Evolutionary conservation across 2,113 vertebrate species (phyloP).

Genomic region (Trematomus loennbergii): DNA sequence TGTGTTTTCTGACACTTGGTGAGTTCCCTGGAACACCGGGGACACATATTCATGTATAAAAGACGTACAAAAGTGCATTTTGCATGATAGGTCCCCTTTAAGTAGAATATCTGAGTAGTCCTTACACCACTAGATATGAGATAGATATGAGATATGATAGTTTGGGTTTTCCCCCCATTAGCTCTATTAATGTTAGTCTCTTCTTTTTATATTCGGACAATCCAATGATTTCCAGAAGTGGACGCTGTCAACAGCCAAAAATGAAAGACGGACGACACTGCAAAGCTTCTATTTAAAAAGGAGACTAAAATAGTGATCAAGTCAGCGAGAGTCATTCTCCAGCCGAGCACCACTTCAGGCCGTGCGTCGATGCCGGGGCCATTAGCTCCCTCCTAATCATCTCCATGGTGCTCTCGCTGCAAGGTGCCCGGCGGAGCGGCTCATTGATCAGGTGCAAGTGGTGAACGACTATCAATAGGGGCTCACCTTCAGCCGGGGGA

Average conservation of each 20-base stretch:
- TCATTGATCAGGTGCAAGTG: slow-evolving; percentile 65
- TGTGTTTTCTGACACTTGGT: too few relatives aligned
- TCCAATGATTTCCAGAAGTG: slow-evolving; percentile 17
- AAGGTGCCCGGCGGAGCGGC: slow-evolving; percentile 39
- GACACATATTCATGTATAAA: too few relatives aligned
- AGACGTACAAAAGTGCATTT: too few relatives aligned
- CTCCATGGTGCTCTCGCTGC: slow-evolving; percentile 6
- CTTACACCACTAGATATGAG: too few relatives aligned
- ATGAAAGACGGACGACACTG: slow-evolving; percentile 22
- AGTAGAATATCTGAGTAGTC: too few relatives aligned
- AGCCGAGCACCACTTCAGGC: slow-evolving; percentile 58
- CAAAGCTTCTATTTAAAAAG: slow-evolving; percentile 40
- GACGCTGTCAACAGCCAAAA: slow-evolving; percentile 12
- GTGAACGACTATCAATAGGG: slow-evolving; percentile 43
- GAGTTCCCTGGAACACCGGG: too few relatives aligned
- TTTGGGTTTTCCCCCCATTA: background rate
- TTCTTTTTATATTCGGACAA: slow-evolving; percentile 25
- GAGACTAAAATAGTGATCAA: slow-evolving; percentile 56
- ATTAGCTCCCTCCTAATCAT: slow-evolving; percentile 61
- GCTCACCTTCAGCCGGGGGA: slow-evolving; percentile 93
- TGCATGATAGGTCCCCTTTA: too few relatives aligned
- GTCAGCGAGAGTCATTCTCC: slow-evolving; percentile 41
- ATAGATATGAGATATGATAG: background rate
- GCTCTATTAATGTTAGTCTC: background rate
- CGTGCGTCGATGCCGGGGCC: slow-evolving; percentile 58